phyloP scores from a whole-genome alignment of 2,888 invertebrate species.

The Nomada flava region DNA sequence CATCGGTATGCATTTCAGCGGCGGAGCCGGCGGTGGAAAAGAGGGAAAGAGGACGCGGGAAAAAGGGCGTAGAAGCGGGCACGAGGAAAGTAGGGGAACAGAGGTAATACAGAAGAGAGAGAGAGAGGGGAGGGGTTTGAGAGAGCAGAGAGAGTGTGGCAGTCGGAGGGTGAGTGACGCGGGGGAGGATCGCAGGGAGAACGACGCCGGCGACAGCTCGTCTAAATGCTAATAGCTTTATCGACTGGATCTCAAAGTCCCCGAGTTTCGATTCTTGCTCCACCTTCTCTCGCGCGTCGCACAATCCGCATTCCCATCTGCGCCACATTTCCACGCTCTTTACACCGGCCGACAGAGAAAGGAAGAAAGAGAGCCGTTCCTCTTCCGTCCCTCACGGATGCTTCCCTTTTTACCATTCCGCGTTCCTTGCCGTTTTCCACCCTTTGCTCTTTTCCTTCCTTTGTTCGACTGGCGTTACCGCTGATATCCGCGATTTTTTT shows the following conservation, averaged over 20 bases:
- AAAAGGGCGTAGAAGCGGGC: slow-evolving; percentile 54
- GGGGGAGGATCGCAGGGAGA: slow-evolving; percentile 23
- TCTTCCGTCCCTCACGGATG: not conserved
- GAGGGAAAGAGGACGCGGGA: slow-evolving; percentile 63
- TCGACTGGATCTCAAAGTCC: slow-evolving; percentile 82
- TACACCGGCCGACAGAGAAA: slow-evolving; percentile 14
- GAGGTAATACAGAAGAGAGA: slow-evolving; percentile 19
- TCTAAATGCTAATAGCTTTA: slow-evolving; percentile 84
- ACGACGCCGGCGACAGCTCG: slow-evolving; percentile 81
- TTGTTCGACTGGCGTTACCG: slow-evolving; percentile 63
- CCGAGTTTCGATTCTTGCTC: slow-evolving; percentile 79
- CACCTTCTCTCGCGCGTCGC: slow-evolving; percentile 52
- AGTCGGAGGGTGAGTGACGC: slow-evolving; percentile 21
- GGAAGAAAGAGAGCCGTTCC: not conserved
- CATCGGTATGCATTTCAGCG: slow-evolving; percentile 82
- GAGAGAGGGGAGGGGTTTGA: slow-evolving; percentile 9
- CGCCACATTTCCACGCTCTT: slow-evolving; percentile 53
- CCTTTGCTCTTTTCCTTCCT: slow-evolving; percentile 43
- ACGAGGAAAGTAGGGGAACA: slow-evolving; percentile 53
- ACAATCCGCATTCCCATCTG: slow-evolving; percentile 64
- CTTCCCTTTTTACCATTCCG: not conserved
- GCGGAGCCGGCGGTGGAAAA: slow-evolving; percentile 68
- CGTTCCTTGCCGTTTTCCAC: slow-evolving; percentile 22
- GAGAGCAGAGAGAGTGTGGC: slow-evolving; percentile 47
- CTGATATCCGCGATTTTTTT: slow-evolving; percentile 65